Evolutionary conservation across 2,113 vertebrate species (phyloP), one percentile per base, ranked within the genome.

Genomic region (Atlantisia rogersi): DNA sequence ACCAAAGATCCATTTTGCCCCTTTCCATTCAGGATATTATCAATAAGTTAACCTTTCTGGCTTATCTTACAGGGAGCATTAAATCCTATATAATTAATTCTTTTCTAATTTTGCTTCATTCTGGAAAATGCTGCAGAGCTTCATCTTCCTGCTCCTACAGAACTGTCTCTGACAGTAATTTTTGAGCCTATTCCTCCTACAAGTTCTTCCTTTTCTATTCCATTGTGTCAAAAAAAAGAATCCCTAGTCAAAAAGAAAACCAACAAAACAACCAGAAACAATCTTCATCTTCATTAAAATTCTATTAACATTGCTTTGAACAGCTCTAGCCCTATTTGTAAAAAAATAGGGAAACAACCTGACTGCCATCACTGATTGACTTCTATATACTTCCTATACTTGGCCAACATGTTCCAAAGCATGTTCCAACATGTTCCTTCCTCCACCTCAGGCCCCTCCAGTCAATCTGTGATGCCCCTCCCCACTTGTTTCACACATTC

Each of bases 401-500:
- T 71, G 39, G 18, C 26, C 50, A 65, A 6, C 0, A 0, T 46
- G 5, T 37, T 65, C 44, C 70, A 63, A 70, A 86, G 37, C 4
- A 90, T 32, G 4, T 6, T 35, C 35, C 35, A 35, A 35, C 15
- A 5, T 74, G 69, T 74, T 81, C 5, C 8, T 69, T 86, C 29
- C 7, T 69, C 10, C 31, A 55, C 46, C 40, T 63, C 62, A 71
- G 19, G 6, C 14, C 19, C 11, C 10, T 52, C 32, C 46, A 39
- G 12, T 53, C 44, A 39, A 8, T 29, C 60, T 31, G 5, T 10
- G 31, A 50, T 46, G 17, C 7, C 25, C 24, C 58, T 68, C 32
- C 7, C 19, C 0, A 1, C 17, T 79, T 32, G 9, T 37, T 67
- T 79, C 29, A 32, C 6, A n/a, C 4, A 1, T 44, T 73, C 40